A percentile compares a stretch with the other conserved stretches of the same genome.
Evolutionary conservation across 1,140 invertebrate genomes (phyloP).

Genomic region (Panonychus citri): DNA sequence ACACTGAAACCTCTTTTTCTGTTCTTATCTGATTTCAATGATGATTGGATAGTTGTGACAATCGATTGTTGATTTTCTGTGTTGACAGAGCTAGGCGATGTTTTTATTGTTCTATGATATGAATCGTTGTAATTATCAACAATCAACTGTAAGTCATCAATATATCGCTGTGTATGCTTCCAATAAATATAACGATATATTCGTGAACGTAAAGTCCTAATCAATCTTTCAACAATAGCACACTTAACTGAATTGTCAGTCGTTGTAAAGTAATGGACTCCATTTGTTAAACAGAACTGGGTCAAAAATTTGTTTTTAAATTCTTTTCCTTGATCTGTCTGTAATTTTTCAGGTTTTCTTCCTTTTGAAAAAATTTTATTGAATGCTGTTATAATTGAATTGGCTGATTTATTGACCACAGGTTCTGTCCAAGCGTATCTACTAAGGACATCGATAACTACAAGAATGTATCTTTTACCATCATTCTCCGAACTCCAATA

Average conservation of each 20-base stretch:
- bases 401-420: neutral
- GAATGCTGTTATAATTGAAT: neutral
- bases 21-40: no score
- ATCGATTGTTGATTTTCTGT: no score
- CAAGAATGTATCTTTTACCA: neutral
- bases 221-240: conserved; percentile 25
- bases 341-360: conserved; percentile 1
- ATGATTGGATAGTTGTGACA: no score
- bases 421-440: neutral
- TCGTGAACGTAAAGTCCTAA: conserved; percentile 22
- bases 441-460: neutral
- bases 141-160: neutral
- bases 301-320: conserved; percentile 14
- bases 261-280: conserved; percentile 24
- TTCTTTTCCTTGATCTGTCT: conserved; percentile 5
- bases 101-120: neutral
- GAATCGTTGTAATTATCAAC: neutral
- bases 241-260: conserved; percentile 20
- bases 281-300: conserved; percentile 17
- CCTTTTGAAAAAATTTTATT: neutral
- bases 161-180: neutral
- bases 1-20: no score
- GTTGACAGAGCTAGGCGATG: neutral
- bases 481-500: neutral
- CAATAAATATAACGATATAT: neutral